Conservation (phyloP, 2,113 vertebrate species). For the Saguinus imperator region DNA sequence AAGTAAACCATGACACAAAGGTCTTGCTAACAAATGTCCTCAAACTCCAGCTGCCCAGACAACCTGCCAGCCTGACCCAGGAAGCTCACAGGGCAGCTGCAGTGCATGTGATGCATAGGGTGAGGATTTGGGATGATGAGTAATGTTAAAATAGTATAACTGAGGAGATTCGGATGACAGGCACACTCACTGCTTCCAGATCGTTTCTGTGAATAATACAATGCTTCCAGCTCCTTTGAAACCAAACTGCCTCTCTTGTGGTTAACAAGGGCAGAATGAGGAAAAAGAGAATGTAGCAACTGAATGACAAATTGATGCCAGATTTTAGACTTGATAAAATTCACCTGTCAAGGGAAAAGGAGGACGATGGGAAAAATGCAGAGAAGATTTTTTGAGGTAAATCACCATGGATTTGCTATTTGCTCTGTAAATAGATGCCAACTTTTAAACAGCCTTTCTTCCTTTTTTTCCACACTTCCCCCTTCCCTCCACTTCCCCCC, state of each 20-base stretch:
- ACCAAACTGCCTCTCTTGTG: background rate
- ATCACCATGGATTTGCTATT: background rate
- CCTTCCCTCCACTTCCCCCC: fast-evolving
- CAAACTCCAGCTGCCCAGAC: background rate
- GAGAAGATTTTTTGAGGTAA: background rate
- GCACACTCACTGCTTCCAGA: background rate
- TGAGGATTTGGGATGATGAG: background rate
- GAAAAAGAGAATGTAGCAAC: too few relatives aligned
- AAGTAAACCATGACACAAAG: background rate
- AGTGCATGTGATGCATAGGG: fast-evolving
- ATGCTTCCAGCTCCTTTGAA: background rate
- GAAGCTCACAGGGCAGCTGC: too few relatives aligned
- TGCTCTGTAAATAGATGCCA: background rate
- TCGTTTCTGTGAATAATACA: background rate
- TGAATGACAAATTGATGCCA: background rate
- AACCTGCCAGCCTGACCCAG: too few relatives aligned
- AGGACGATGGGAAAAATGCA: background rate
- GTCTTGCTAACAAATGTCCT: background rate
- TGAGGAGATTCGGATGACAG: background rate
- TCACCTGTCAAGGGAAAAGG: background rate
- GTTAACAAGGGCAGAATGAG: background rate
- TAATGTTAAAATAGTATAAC: background rate
- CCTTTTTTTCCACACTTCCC: background rate
- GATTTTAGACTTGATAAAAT: background rate
- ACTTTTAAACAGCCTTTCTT: background rate